Evolutionary conservation across 2,113 vertebrate genomes (phyloP).

Genomic region (Boleophthalmus pectinirostris): DNA sequence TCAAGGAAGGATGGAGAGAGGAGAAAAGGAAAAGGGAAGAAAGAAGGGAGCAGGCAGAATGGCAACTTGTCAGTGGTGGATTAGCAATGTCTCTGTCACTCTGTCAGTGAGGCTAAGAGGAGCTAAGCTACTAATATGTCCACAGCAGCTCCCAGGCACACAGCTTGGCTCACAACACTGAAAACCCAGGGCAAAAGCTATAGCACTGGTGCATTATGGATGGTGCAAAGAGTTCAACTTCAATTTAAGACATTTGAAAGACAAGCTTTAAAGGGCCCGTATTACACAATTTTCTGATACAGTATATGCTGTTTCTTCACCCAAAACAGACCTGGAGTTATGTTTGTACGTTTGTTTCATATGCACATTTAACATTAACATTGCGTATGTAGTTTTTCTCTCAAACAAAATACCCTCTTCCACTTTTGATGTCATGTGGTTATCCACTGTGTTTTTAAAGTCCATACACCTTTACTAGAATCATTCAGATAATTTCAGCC

Average conservation of each 20-base stretch:
- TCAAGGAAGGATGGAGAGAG: background rate
- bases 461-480: too few species aligned
- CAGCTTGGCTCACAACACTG: background rate
- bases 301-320: too few species aligned
- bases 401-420: too few species aligned
- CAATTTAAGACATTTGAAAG: background rate
- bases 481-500: too few species aligned
- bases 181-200: background rate
- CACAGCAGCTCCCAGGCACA: slow-evolving; percentile 26
- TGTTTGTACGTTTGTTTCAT: too few species aligned
- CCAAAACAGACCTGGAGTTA: too few species aligned
- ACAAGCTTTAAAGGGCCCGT: background rate
- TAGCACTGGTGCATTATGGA: background rate
- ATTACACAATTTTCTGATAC: too few species aligned
- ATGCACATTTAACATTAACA: too few species aligned
- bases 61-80: slow-evolving; percentile 63
- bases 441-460: too few species aligned
- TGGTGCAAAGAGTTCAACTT: slow-evolving; percentile 1
- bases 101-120: slow-evolving; percentile 61
- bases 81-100: slow-evolving; percentile 68
- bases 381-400: too few species aligned
- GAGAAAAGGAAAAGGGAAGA: background rate
- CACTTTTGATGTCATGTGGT: too few species aligned
- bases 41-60: slow-evolving; percentile 23
- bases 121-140: slow-evolving; percentile 65